Evolutionary conservation across 2,113 vertebrate genomes (phyloP).

Genomic region (Melanerpes aurifrons): DNA sequence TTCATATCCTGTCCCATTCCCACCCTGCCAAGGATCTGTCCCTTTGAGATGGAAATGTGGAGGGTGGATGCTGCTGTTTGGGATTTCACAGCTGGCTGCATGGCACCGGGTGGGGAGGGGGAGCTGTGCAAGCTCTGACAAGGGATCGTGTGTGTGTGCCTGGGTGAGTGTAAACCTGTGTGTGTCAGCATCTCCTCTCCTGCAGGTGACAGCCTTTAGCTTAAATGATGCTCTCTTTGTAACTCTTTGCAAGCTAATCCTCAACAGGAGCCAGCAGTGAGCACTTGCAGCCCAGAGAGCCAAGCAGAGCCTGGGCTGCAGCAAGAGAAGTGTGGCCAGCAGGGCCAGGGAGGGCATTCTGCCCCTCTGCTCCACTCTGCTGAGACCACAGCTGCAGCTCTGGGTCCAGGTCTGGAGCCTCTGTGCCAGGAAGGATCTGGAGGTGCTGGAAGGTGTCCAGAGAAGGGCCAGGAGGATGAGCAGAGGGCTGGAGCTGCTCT

Average conservation of each 20-base stretch:
- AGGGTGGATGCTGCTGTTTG: constrained; percentile 63
- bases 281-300: too few species aligned
- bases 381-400: too few species aligned
- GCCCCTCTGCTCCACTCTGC: too few species aligned
- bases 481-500: too few species aligned
- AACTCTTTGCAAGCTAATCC: background rate
- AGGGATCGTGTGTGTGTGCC: background rate
- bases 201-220: constrained; percentile 29
- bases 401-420: too few species aligned
- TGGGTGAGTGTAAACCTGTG: background rate
- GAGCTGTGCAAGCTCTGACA: constrained; percentile 37
- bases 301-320: too few species aligned
- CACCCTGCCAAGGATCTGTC: constrained; percentile 61
- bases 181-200: background rate
- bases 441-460: too few species aligned
- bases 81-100: constrained; percentile 62
- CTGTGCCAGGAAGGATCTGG: too few species aligned
- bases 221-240: constrained; percentile 11
- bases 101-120: background rate
- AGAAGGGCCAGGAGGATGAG: too few species aligned
- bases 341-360: too few species aligned
- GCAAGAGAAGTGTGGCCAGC: too few species aligned
- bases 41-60: constrained; percentile 71
- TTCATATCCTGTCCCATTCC: constrained; percentile 71
- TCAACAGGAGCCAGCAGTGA: too few species aligned